These are phyloP conservation scores for Amphipoea lucens DNA, from an alignment of 2,888 invertebrate species.

Conservation along the genomic window DNA sequence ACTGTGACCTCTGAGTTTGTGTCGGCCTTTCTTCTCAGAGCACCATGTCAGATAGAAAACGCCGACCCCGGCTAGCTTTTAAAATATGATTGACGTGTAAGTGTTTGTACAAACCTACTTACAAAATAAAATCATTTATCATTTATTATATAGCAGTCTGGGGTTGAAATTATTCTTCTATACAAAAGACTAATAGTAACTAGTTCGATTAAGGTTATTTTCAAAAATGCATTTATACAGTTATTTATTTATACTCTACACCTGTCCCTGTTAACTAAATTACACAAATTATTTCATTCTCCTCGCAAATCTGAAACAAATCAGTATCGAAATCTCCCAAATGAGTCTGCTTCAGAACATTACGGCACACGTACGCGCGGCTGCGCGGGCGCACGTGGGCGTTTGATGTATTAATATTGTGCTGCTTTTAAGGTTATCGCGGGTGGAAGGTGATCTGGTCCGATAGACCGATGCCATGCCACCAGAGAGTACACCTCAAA, in stretches of 20 bases:
- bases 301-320: slow-evolving; percentile 43
- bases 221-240: neutral
- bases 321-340: slow-evolving; percentile 42
- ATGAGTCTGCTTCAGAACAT: slow-evolving; percentile 37
- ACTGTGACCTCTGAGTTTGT: too few species aligned
- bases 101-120: too few species aligned
- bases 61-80: too few species aligned
- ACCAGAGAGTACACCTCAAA: slow-evolving; percentile 73
- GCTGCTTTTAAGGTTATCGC: slow-evolving; percentile 90
- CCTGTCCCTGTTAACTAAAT: neutral
- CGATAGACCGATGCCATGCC: slow-evolving; percentile 87
- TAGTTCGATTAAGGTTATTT: neutral
- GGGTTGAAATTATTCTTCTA: neutral
- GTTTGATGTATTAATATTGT: slow-evolving; percentile 89
- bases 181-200: neutral
- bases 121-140: too few species aligned
- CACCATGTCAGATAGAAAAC: too few species aligned
- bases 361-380: slow-evolving; percentile 41
- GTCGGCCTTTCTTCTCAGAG: too few species aligned
- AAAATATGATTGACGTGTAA: too few species aligned
- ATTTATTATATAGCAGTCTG: too few species aligned
- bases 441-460: slow-evolving; percentile 89
- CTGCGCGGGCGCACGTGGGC: slow-evolving; percentile 83
- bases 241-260: neutral
- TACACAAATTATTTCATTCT: slow-evolving; percentile 24